These are phyloP conservation scores for Zhengitettix transpicula DNA, from an alignment of 2,888 invertebrate genomes.

Conservation along the genomic window DNA sequence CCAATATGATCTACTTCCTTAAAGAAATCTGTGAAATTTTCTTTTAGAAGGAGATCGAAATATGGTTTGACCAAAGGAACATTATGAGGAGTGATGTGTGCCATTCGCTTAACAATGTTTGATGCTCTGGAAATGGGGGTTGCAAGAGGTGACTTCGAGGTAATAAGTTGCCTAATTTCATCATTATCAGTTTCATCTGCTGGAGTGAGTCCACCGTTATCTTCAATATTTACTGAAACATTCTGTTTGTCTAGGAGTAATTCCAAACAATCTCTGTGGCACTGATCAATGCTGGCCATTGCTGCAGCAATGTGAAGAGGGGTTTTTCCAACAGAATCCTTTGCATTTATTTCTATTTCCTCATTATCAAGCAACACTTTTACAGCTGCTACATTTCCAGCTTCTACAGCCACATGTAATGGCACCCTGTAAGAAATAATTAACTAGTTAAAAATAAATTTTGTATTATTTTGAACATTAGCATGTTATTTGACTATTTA, in stretches of 20 bases:
- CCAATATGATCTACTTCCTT: not conserved
- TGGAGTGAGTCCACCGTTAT: constrained; percentile 1
- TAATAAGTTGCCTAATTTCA: not conserved
- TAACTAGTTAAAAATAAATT: too few species aligned
- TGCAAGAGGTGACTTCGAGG: not conserved
- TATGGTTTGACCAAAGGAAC: too few species aligned
- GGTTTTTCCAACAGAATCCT: constrained; percentile 1
- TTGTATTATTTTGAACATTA: too few species aligned
- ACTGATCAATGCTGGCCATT: not conserved
- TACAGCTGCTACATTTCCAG: not conserved
- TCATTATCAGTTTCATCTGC: not conserved
- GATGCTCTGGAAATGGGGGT: not conserved
- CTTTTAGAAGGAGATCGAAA: not conserved
- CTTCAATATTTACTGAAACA: not conserved
- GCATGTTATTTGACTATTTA: too few species aligned
- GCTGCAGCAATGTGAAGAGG: constrained; percentile 1
- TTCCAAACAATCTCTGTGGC: not conserved
- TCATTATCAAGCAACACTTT: not conserved
- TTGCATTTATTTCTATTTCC: not conserved
- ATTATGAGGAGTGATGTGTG: not conserved
- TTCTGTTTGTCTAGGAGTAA: not conserved
- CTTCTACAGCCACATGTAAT: not conserved
- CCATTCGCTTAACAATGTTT: not conserved
- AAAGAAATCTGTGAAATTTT: not conserved
- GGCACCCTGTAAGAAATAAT: not conserved